Percentiles rank a stretch among this genome's conserved stretches.
phyloP scores from a whole-genome alignment of 2,113 vertebrate genomes.

The Cnemophilus loriae region DNA sequence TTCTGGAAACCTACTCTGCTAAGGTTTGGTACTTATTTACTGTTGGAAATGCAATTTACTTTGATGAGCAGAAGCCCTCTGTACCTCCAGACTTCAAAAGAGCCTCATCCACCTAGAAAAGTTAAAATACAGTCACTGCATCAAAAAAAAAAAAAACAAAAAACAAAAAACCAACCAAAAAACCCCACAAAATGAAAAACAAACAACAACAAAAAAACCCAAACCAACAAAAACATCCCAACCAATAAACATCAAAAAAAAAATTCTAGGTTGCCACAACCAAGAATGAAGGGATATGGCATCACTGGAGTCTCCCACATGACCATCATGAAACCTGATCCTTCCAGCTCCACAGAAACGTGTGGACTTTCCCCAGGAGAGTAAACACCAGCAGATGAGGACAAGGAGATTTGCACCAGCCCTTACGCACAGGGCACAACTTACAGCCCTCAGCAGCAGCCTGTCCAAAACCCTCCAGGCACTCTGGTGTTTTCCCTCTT shows the following conservation, averaged over 20 bases:
- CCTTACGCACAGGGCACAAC: background rate
- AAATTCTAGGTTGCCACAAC: background rate
- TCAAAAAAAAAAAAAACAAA: background rate
- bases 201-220: background rate
- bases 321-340: background rate
- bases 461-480: background rate
- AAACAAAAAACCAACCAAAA: background rate
- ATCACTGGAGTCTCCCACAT: background rate
- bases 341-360: rapidly evolving
- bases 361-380: too few species aligned
- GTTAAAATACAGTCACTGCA: background rate
- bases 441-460: background rate
- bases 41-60: background rate
- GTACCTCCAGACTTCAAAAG: background rate
- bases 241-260: background rate
- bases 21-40: background rate
- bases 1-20: background rate
- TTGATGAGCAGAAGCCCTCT: background rate
- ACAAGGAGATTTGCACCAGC: background rate
- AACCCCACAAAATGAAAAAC: background rate
- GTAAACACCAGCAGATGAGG: background rate
- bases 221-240: background rate
- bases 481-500: background rate
- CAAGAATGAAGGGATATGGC: background rate
- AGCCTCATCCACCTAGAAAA: background rate